phyloP scores from a whole-genome alignment of 2,888 invertebrate genomes.

The Ophonus ardosiacus region DNA sequence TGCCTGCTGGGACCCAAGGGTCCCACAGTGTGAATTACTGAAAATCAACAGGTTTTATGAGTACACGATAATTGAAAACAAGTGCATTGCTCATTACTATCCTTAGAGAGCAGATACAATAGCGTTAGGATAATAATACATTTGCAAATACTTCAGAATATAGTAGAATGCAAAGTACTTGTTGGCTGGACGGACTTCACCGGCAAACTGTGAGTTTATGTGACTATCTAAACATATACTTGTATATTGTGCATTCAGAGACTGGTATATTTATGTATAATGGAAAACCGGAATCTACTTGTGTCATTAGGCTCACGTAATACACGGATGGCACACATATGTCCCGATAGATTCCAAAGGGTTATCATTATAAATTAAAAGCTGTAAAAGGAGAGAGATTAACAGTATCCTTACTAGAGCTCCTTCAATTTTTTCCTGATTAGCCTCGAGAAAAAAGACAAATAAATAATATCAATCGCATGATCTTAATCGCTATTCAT shows the following conservation, averaged over 20 bases:
- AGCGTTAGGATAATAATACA: slow-evolving; percentile 45
- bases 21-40: slow-evolving; percentile 51
- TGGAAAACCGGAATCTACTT: slow-evolving; percentile 9
- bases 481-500: too few species aligned
- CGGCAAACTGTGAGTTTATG: neutral
- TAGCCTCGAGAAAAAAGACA: too few species aligned
- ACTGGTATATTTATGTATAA: neutral
- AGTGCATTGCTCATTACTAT: slow-evolving; percentile 60
- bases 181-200: neutral
- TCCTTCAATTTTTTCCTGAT: too few species aligned
- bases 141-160: slow-evolving; percentile 38
- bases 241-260: neutral
- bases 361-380: too few species aligned
- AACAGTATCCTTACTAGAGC: too few species aligned
- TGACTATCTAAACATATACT: neutral
- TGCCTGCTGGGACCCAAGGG: slow-evolving; percentile 53
- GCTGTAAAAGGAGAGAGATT: too few species aligned
- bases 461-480: too few species aligned
- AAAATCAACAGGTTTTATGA: slow-evolving; percentile 47
- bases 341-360: neutral
- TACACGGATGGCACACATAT: neutral
- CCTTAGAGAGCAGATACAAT: slow-evolving; percentile 54
- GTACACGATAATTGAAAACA: slow-evolving; percentile 59
- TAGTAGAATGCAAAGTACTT: neutral
- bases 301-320: slow-evolving; percentile 19